Base-by-base conservation (phyloP, 2,797 vertebrate species). In the Atherinosoma microstoma region DNA sequence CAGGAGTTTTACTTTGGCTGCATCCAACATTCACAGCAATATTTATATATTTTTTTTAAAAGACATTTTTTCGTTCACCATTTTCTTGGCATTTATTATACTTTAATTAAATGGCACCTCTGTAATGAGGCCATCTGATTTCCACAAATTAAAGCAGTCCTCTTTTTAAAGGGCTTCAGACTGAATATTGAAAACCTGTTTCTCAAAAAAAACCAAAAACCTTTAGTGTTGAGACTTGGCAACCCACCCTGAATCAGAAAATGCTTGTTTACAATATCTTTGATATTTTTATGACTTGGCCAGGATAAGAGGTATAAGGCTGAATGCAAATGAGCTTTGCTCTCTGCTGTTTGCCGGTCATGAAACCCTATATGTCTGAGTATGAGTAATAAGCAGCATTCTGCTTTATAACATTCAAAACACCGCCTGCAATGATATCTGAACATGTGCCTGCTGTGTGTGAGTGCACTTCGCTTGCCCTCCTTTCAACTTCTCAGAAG, bases 401-500 rank as follows among this genome's bases (percentile, higher is more conserved):
- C 54, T 84, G 74, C 70, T 85, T 75, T 74, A 78, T 67, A 75
- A 70, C 77, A 83, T 75, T 61, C 75, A 77, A 71, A 85, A 80
- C 84, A 63, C 49, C 53, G 61, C 73, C 78, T 68, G 65, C 63
- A 85, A 80, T 80, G 83, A 84, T 45, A 75, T 65, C 64, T 59
- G 67, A 82, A 60, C 79, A 80, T 82, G 70, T 66, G 54, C 67
- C 74, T 34, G 69, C 80, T 68, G 78, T 59, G 70, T 79, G 58
- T 56, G 69, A 79, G 82, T 69, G 77, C 79, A 64, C 74, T 73
- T 84, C 57, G 34, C 64, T 74, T 67, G 58, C 69, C 75, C 76
- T 79, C 79, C 47, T 56, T 70, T 90, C 87, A 91, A 88, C 84
- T 80, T 81, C 54, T 51, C 62, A 68, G 70, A 80, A 76, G 45